A percentile compares a stretch with the other conserved stretches of the same genome.
These are phyloP conservation scores for Bufo gargarizans DNA, from an alignment of 2,113 vertebrate species.

Conservation along the genomic window DNA sequence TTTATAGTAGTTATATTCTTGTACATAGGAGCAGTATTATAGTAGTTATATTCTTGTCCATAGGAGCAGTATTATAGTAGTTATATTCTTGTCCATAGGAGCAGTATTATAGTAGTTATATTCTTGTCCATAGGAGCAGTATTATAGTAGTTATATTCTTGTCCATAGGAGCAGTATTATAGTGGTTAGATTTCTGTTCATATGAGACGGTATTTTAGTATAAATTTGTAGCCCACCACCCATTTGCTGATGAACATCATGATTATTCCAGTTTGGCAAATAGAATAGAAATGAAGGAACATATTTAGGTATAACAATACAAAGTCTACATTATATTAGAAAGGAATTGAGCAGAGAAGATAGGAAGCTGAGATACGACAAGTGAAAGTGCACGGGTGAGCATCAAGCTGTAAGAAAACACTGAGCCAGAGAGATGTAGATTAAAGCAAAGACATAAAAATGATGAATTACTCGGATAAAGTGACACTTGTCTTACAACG, in stretches of 20 bases:
- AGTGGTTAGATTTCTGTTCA: not conserved
- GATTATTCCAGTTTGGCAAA: not conserved
- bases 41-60: too few relatives aligned
- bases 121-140: not conserved
- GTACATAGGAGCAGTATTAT: too few relatives aligned
- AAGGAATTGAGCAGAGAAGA: not conserved
- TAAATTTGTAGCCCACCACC: not conserved
- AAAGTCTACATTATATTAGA: not conserved
- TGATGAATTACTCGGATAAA: constrained; percentile 54
- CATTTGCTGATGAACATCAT: not conserved
- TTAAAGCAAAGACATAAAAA: constrained; percentile 54
- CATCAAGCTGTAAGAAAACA: not conserved
- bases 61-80: not conserved
- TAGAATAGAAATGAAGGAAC: too few relatives aligned
- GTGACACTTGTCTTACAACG: constrained; percentile 56
- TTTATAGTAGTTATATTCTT: too few relatives aligned
- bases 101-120: too few relatives aligned
- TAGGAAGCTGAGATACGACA: not conserved
- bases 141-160: not conserved
- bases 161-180: not conserved
- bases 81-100: not conserved
- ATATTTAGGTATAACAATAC: not conserved
- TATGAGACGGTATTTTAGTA: not conserved
- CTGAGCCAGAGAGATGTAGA: constrained; percentile 47
- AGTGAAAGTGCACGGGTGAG: not conserved